Evolutionary conservation across 2,888 invertebrate species (phyloP).

Genomic region (Caenorhabditis macrosperma): DNA sequence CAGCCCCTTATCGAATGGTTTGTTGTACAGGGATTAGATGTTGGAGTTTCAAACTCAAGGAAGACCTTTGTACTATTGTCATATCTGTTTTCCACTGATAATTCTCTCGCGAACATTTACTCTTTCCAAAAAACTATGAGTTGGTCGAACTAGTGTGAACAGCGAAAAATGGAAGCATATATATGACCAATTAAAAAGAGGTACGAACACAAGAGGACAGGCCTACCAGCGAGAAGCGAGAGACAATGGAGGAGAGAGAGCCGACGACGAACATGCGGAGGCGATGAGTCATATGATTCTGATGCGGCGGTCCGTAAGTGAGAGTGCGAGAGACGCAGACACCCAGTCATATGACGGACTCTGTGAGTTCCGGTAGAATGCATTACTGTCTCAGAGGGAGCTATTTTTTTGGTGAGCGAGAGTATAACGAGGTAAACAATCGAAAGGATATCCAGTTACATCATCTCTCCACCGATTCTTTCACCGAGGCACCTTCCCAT

Average conservation of each 20-base stretch:
- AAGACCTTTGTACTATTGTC: not conserved
- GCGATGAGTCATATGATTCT: constrained; percentile 54
- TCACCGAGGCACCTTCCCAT: not conserved
- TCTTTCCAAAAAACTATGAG: not conserved
- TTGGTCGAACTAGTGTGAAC: not conserved
- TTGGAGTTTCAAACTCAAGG: too few relatives aligned
- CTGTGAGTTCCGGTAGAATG: not conserved
- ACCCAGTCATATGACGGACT: not conserved
- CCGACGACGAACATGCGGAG: constrained; percentile 21
- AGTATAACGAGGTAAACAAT: constrained; percentile 19
- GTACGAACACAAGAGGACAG: constrained; percentile 14
- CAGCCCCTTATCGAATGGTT: not conserved
- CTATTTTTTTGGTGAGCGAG: not conserved
- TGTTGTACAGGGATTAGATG: too few relatives aligned
- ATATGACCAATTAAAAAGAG: constrained; percentile 21
- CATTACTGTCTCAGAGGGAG: not conserved
- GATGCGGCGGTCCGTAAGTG: constrained; percentile 34
- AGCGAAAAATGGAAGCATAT: not conserved
- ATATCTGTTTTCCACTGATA: not conserved
- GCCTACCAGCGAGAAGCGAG: not conserved
- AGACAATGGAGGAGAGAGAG: constrained; percentile 20
- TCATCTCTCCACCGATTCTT: constrained; percentile 7
- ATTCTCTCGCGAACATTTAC: not conserved
- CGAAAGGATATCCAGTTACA: constrained; percentile 23
- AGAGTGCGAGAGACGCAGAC: constrained; percentile 40